Evolutionary conservation across 2,113 vertebrate genomes (phyloP), one percentile per base, ranked within the genome.

Genomic region (Corydoras maculifer): DNA sequence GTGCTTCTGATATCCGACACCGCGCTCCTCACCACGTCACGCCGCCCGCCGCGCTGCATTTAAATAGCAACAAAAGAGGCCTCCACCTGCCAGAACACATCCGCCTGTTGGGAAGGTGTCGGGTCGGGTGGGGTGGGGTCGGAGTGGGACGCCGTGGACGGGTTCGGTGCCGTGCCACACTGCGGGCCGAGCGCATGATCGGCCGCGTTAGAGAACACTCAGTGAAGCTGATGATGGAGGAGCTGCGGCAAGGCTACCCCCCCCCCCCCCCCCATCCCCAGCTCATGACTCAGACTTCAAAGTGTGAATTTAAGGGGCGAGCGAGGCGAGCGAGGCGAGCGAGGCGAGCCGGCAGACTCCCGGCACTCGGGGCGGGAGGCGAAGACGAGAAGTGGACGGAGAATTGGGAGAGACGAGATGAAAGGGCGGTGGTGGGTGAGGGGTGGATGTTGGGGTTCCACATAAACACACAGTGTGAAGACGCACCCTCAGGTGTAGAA

Each of bases 181-280:
- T 86, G 75, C 50, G 80, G 70, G 69, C 79, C 29, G 78, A 84
- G 84, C 80, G 80, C 80, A 76, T 81, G 82, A 83, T 82, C 82
- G 75, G 82, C 77, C 83, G 87, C 82, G 88, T 88, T 86, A 85
- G 85, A 84, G 84, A 84, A 85, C 85, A 83, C 89, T 87, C 84
- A 87, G 77, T 73, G 60, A 51, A 66, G 80, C 66, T 80, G 84
- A 85, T 78, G 78, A 75, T 74, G 50, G 70, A 77, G 70, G 74
- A 82, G 69, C 75, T 58, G 6, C 69, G 62, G 73, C 64, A 70
- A 78, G 75, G 68, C 51, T 76, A 71, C 64, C 58, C 78, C 58
- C 29, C 72, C 67, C 79, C 6, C 4, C 18, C 10, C 43, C 25
- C 49, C 30, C 32, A 50, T 49, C n/a, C 35, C 35, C n/a, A 25